Evolutionary conservation across 2,113 vertebrate species (phyloP).

Genomic region (Cyprinodon variegatus): DNA sequence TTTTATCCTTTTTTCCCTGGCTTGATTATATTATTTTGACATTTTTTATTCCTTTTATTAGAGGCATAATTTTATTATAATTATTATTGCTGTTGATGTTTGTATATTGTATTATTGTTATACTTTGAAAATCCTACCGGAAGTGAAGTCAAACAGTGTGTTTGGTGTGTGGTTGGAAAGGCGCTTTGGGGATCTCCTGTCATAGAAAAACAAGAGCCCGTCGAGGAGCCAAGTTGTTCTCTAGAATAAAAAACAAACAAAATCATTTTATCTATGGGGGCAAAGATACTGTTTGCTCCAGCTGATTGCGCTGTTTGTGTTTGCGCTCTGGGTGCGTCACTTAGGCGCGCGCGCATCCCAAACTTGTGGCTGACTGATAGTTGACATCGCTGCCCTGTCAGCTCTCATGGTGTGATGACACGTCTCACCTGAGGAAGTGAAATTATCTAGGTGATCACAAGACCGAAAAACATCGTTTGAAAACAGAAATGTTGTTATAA

Average conservation of each 20-base stretch:
- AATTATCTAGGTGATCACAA: not conserved
- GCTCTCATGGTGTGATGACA: not conserved
- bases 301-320: not conserved
- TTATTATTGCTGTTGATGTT: not conserved
- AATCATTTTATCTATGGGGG: not conserved
- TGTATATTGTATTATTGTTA: too few relatives aligned
- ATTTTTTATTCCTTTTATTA: too few relatives aligned
- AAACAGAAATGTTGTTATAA: not conserved
- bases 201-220: slow-evolving; percentile 55
- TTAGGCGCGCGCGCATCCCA: slow-evolving; percentile 52
- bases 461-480: not conserved
- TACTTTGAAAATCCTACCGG: slow-evolving; percentile 47
- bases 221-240: slow-evolving; percentile 62
- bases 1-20: too few relatives aligned
- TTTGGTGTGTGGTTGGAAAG: slow-evolving; percentile 33
- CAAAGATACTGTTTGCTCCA: not conserved
- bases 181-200: slow-evolving; percentile 65
- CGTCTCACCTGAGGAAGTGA: not conserved
- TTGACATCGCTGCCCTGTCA: slow-evolving; percentile 31
- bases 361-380: slow-evolving; percentile 34
- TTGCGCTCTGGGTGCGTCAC: slow-evolving; percentile 10
- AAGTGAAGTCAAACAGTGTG: not conserved
- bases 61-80: not conserved
- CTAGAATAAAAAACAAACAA: slow-evolving; percentile 1
- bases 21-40: too few relatives aligned